Evolutionary conservation across 2,113 vertebrate species (phyloP), one percentile per base, ranked within the genome.

Genomic region (Microcebus tavaratra): DNA sequence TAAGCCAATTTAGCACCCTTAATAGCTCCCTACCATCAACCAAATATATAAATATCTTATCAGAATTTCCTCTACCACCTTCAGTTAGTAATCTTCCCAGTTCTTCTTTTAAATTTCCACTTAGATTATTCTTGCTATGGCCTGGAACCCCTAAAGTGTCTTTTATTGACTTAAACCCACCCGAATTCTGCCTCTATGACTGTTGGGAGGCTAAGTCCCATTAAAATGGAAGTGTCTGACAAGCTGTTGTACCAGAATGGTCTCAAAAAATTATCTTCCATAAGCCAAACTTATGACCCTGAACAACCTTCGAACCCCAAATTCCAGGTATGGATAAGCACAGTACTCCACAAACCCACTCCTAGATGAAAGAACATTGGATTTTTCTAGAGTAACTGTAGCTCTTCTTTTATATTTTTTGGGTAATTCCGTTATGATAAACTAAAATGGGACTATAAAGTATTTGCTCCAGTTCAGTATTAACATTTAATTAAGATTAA

Each of bases 101-200:
- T 84, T 92, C 12, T 97, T 17, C 61, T 90, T 95, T 92, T 55
- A 84, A 90, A 70, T 5, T 91, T 96, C 39, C 36, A 31, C 59
- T 79, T 48, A 0, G 12, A 72, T 67, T 93, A 39, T 72, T 80
- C 48, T 42, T 73, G 8, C 21, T 72, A 14, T 70, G 76, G 12
- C 31, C 29, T 45, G 18, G 6, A 78, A 48, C 3, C 13, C 25
- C 39, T 18, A 55, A 25, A 21, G 3, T 85, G 80, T 84, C 36
- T 59, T 94, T 73, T 90, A 81, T 50, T 92, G n/a, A 7, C 36
- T 90, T 76, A 36, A 10, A 67, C 31, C 45, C 21, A 53, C 29
- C 39, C 85, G 48, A 13, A 65, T 50, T 85, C 75, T 88, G 36
- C 29, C 29, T 80, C n/a, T 92, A 18, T 87, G 63, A 67, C 45